phyloP scores from a whole-genome alignment of 2,888 invertebrate species.

The Lamproptera curius region DNA sequence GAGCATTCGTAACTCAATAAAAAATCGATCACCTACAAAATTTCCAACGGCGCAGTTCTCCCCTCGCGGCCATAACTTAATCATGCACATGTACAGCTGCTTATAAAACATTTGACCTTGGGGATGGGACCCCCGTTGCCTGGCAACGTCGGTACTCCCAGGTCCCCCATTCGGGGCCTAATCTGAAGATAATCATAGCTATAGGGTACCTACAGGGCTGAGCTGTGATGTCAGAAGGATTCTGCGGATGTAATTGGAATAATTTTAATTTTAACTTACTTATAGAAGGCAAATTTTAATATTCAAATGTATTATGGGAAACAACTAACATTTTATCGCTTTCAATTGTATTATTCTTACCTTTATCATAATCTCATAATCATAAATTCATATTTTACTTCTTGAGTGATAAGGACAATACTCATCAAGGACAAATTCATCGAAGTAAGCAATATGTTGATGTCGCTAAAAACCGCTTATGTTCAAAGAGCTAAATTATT shows the following conservation, averaged over 20 bases:
- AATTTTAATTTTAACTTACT: too few species aligned
- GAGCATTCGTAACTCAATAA: slow-evolving; percentile 14
- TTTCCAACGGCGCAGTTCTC: slow-evolving; percentile 34
- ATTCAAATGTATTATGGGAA: too few species aligned
- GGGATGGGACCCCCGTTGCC: slow-evolving; percentile 65
- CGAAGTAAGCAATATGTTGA: too few species aligned
- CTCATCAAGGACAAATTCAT: too few species aligned
- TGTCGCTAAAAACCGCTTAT: too few species aligned
- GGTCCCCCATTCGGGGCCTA: slow-evolving; percentile 63
- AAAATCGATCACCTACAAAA: slow-evolving; percentile 22
- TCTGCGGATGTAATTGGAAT: background rate
- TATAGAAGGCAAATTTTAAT: too few species aligned
- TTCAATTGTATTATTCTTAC: too few species aligned
- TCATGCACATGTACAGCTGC: slow-evolving; percentile 45
- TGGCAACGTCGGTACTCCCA: slow-evolving; percentile 65
- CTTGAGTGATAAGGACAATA: too few species aligned
- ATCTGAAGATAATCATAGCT: slow-evolving; percentile 68
- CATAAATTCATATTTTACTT: too few species aligned
- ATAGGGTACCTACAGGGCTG: slow-evolving; percentile 57
- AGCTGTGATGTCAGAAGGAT: slow-evolving; percentile 47
- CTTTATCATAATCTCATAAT: too few species aligned
- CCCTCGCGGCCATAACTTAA: slow-evolving; percentile 46
- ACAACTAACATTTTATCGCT: too few species aligned
- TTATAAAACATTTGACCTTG: slow-evolving; percentile 71
- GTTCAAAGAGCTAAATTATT: too few species aligned